phyloP scores from a whole-genome alignment of 2,113 vertebrate genomes.

The cat (Felis catus) region F.catus_Fca126_mat1.0 CM031414.1:65178001-65178500 shows the following conservation, averaged over 20 bases:
- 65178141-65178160: constrained; percentile 14
- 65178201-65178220: constrained; percentile 14
- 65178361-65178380: not conserved
- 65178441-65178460: not conserved
- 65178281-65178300: not conserved
- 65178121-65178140: constrained; percentile 10
- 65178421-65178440: constrained; percentile 31
- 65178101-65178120: constrained; percentile 10
- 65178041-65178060: constrained; percentile 36
- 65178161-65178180: constrained; percentile 3
- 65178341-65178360: not conserved
- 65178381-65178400: not conserved
- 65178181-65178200: not conserved
- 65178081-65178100: constrained; percentile 8
- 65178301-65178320: not conserved
- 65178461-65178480: constrained; percentile 7
- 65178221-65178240: not conserved
- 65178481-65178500: constrained; percentile 1
- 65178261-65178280: constrained; percentile 41
- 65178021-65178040: not conserved
- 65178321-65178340: not conserved
- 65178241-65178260: not conserved
- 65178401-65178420: not conserved
- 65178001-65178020: not conserved
- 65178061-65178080: not conserved